Base-by-base conservation (phyloP, 1,140 invertebrate genomes). In the Agrilus planipennis region DNA sequence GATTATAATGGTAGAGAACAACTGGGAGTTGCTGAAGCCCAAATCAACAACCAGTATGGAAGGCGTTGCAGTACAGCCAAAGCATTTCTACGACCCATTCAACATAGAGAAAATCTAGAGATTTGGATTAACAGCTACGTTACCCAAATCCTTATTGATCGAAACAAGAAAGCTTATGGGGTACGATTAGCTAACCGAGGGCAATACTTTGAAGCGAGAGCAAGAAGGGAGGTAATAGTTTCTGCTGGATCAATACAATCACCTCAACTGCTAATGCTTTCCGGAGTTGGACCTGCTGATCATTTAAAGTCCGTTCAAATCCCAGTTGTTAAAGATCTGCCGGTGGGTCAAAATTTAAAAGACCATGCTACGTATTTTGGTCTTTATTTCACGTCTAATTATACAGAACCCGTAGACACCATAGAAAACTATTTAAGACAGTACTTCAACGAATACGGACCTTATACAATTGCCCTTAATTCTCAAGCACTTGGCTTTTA, bases 231-330 rank as follows among this genome's bases (percentile, higher is more conserved):
- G 28, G 25, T 38, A 12, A 29, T 38, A 17, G 2, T 38, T 15
- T 38, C 36, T 6, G 36, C 36, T 85, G 2, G 81, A 76, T 6
- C 55, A 1, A 73, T 84, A 0, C 79, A 77, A 40, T 74, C 75
- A 0, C 76, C 81, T 0, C 77, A 84, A 44, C 45, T 88, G 4
- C 59, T 87, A 1, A 83, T 87, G 80, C 50, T 86, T 1, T 84
- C 80, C 1, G 84, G 84, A 3, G 69, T 87, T 11, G 84, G 84
- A 5, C 81, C 81, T 0, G 66, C 53, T n/a, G 53, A 72, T 15
- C 78, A 87, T 55, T 62, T 88, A 11, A 52, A 61, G 15, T 52
- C 70, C 2, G 44, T 76, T 21, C 67, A 67, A 5, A 76, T 82
- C 15, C 61, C 67, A 2, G 67, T 76, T 0, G 42, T 78, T 1